A percentile compares a stretch with the other conserved stretches of the same genome.
These are phyloP conservation scores for Oryzias melastigma DNA, from an alignment of 2,113 vertebrate genomes.

Conservation along the genomic window DNA sequence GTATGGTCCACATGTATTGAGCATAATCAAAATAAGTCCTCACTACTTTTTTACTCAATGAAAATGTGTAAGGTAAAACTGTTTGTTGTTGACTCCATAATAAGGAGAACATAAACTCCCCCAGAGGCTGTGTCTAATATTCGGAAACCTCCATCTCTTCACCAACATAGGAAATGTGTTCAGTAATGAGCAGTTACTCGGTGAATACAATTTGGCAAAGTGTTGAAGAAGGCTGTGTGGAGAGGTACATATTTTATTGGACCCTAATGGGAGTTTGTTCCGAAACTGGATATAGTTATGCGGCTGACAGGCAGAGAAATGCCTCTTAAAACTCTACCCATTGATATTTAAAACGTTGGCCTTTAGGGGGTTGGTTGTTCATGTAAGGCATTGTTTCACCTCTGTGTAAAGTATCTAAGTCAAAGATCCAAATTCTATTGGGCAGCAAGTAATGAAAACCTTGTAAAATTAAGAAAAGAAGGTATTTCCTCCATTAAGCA, in stretches of 20 bases:
- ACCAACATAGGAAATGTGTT: constrained; percentile 48
- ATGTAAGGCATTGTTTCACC: constrained; percentile 23
- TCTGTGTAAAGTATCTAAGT: constrained; percentile 27
- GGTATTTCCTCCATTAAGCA: constrained; percentile 43
- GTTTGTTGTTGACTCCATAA: constrained; percentile 14
- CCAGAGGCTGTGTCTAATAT: constrained; percentile 31
- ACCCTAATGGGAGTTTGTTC: constrained; percentile 35
- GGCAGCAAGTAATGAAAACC: constrained; percentile 27
- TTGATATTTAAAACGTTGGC: constrained; percentile 20
- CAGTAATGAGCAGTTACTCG: constrained; percentile 48
- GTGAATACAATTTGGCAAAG: constrained; percentile 36
- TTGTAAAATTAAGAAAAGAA: constrained; percentile 49
- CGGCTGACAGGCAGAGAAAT: constrained; percentile 26
- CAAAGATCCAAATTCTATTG: constrained; percentile 37
- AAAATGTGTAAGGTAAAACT: constrained; percentile 21
- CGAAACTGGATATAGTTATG: constrained; percentile 24
- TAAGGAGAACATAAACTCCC: constrained; percentile 32
- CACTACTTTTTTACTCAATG: neutral
- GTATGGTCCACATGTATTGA: neutral
- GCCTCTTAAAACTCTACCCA: constrained; percentile 31
- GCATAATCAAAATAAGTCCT: neutral
- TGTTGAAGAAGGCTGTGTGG: constrained; percentile 27
- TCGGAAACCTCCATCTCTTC: constrained; percentile 51
- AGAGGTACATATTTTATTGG: constrained; percentile 48
- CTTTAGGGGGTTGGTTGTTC: constrained; percentile 12